Evolutionary conservation across 2,888 invertebrate genomes (phyloP).

Genomic region (Agrochola circellaris): DNA sequence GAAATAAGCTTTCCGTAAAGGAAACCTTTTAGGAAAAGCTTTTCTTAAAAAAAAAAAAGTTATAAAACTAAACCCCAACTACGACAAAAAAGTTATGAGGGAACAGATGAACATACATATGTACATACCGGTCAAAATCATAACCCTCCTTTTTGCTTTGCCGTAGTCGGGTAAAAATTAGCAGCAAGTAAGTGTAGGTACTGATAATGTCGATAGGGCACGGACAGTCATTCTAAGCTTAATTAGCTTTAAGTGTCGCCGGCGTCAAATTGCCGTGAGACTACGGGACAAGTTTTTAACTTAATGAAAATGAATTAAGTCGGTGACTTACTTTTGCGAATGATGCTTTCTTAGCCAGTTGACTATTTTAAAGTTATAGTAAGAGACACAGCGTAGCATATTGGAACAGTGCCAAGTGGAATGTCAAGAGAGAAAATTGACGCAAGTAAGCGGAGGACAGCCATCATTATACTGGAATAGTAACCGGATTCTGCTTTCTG

Average conservation of each 20-base stretch:
- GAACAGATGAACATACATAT: no score
- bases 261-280: conserved; percentile 46
- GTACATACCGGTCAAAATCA: no score
- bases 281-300: conserved; percentile 50
- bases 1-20: conserved; percentile 26
- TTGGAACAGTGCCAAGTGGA: conserved; percentile 62
- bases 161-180: conserved; percentile 7
- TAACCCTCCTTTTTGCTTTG: no score
- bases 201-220: conserved; percentile 23
- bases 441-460: conserved; percentile 53
- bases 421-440: conserved; percentile 66
- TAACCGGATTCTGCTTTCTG: conserved; percentile 46
- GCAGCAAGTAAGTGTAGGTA: conserved; percentile 25
- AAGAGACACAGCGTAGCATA: conserved; percentile 50
- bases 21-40: conserved; percentile 15
- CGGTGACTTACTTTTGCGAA: conserved; percentile 30
- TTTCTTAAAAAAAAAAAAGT: neutral
- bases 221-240: conserved; percentile 42
- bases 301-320: conserved; percentile 29
- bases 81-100: no score
- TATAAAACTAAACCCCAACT: no score
- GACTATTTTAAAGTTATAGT: conserved; percentile 52
- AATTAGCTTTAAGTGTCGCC: conserved; percentile 50
- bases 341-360: conserved; percentile 30
- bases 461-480: conserved; percentile 58